Base-by-base conservation (phyloP, 2,113 vertebrate genomes). In the Sitta europaea region DNA sequence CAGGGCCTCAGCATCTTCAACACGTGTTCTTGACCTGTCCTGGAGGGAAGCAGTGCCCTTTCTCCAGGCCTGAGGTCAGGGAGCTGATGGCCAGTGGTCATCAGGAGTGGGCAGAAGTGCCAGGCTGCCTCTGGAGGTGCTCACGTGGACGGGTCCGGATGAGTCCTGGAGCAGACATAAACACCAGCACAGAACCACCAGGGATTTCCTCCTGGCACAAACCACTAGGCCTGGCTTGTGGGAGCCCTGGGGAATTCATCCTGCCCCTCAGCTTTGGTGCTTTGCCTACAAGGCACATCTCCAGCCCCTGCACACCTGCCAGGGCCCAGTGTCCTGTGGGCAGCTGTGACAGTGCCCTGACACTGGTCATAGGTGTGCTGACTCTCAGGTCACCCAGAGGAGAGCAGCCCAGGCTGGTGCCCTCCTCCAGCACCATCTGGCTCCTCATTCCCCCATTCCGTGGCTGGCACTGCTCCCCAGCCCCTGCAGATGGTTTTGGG, bases 391-490 rank as follows among this genome's bases (percentile, higher is more conserved):
- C 53, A 20, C 48, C 12, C 55, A 6, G 28, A 48, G 18, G 12
- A 55, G 29, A 65, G 8, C 28, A 45, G 59, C 31, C 20, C 14
- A 6, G 63, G 55, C 61, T 62, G 77, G 16, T 4, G 1, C 17
- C 24, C 29, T 77, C 45, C 67, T 38, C 16, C 11, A 57, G 82
- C 59, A 78, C 36, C 67, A 36, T 11, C 61, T 81, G 78, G 50
- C 27, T 79, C 59, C 70, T 43, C 3, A 1, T 5, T 25, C 1
- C 17, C 24, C 45, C 1, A 0, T 4, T 13, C 23, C 33, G 7
- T 2, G 35, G 10, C 47, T 43, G 36, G 61, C 79, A 25, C 40
- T 1, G 1, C 59, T 50, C 58, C 24, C 28, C 45, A 65, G 36
- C 54, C 63, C 83, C 75, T 35, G 31, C 25, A 47, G 68, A 59